Evolutionary conservation across 1,140 invertebrate species (phyloP).

Genomic region (Pteromalus puparum): DNA sequence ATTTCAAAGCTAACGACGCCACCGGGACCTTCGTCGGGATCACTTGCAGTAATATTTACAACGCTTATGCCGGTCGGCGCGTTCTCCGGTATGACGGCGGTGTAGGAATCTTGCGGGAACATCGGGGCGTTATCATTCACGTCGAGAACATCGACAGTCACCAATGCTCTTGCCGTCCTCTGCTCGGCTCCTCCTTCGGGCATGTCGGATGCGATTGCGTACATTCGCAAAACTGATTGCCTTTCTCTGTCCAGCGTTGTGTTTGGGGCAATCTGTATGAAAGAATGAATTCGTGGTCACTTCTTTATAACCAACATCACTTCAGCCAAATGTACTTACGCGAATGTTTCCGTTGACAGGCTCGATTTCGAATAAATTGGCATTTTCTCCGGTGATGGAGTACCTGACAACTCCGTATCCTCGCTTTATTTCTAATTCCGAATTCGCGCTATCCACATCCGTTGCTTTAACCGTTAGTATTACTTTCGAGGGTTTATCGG

Average conservation of each 20-base stretch:
- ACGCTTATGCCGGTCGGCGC: slow-evolving; percentile 80
- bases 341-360: slow-evolving; percentile 80
- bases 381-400: slow-evolving; percentile 82
- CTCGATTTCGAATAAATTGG: slow-evolving; percentile 83
- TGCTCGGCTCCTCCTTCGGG: slow-evolving; percentile 81
- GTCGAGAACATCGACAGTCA: slow-evolving; percentile 85
- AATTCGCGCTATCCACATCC: slow-evolving; percentile 82
- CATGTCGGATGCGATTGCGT: slow-evolving; percentile 84
- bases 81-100: slow-evolving; percentile 84
- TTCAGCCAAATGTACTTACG: slow-evolving; percentile 62
- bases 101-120: slow-evolving; percentile 75
- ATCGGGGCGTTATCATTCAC: slow-evolving; percentile 88
- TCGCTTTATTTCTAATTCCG: slow-evolving; percentile 77
- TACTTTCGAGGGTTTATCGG: slow-evolving; percentile 80
- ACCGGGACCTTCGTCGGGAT: slow-evolving; percentile 84
- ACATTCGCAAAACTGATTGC: slow-evolving; percentile 81
- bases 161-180: slow-evolving; percentile 77
- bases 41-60: slow-evolving; percentile 85
- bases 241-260: slow-evolving; percentile 85
- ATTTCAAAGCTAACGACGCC: slow-evolving; percentile 83
- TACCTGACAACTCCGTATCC: slow-evolving; percentile 84
- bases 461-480: slow-evolving; percentile 82
- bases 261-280: slow-evolving; percentile 78
- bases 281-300: slow-evolving; percentile 7
- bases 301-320: slow-evolving; percentile 18